Evolutionary conservation across 2,888 invertebrate genomes (phyloP).

Genomic region (Tetropium fuscum): DNA sequence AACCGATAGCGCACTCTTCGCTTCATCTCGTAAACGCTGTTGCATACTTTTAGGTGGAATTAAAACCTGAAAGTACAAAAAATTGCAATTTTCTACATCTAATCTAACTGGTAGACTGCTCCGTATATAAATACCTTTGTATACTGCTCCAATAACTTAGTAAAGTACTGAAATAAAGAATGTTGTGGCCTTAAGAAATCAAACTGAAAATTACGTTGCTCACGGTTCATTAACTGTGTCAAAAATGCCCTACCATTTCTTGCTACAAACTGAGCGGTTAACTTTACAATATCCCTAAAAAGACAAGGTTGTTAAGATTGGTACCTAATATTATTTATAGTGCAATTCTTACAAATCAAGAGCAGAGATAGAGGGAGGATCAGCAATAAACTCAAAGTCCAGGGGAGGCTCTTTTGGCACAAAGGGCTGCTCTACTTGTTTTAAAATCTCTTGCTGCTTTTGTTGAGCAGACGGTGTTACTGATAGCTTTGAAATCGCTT

Average conservation of each 20-base stretch:
- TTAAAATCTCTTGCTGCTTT: conserved; percentile 88
- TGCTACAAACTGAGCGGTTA: conserved; percentile 99
- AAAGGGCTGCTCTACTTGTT: conserved; percentile 88
- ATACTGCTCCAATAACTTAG: conserved; percentile 97
- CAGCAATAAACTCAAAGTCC: conserved; percentile 95
- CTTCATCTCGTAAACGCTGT: conserved; percentile 82
- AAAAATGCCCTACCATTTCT: conserved; percentile 98
- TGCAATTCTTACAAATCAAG: conserved; percentile 81
- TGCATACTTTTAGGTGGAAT: conserved; percentile 95
- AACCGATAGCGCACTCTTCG: conserved; percentile 74
- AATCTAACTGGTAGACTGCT: neutral
- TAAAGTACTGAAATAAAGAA: conserved; percentile 98
- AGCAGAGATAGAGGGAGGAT: conserved; percentile 98
- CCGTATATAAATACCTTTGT: conserved; percentile 80
- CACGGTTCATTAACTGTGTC: conserved; percentile 98
- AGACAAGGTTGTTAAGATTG: too few relatives aligned
- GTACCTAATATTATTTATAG: too few relatives aligned
- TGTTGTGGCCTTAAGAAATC: conserved; percentile 99
- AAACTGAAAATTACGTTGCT: conserved; percentile 98
- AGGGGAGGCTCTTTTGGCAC: conserved; percentile 92
- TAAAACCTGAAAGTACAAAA: conserved; percentile 73
- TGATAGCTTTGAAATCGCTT: conserved; percentile 69
- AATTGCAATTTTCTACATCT: neutral
- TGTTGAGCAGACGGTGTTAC: conserved; percentile 84
- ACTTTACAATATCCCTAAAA: conserved; percentile 91